phyloP scores from a whole-genome alignment of 2,113 vertebrate species.

The Herpailurus yagouaroundi region DNA sequence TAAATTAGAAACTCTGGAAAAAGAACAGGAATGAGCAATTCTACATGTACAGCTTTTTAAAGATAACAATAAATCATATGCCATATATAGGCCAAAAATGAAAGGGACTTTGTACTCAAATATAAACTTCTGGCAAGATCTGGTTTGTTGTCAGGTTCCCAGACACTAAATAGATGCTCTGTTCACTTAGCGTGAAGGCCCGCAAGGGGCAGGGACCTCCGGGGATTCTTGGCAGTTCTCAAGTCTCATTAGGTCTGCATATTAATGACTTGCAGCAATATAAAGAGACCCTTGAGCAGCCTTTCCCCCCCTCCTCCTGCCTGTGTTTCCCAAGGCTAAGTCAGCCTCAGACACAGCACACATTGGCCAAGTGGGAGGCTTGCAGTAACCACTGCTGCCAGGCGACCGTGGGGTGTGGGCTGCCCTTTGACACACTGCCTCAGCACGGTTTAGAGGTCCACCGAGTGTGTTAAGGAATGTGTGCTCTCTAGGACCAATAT shows the following conservation, averaged over 20 bases:
- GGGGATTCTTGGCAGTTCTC: slow-evolving; percentile 89
- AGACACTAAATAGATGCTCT: slow-evolving; percentile 91
- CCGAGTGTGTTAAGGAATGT: neutral
- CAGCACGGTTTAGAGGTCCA: neutral
- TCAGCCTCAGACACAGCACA: slow-evolving; percentile 76
- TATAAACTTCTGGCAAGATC: slow-evolving; percentile 90
- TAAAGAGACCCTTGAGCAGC: slow-evolving; percentile 87
- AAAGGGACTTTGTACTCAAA: slow-evolving; percentile 87
- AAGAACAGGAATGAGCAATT: slow-evolving; percentile 61
- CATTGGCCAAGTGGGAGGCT: slow-evolving; percentile 30
- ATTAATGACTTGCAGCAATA: slow-evolving; percentile 93
- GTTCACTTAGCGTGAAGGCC: slow-evolving; percentile 91
- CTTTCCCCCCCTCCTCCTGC: slow-evolving; percentile 79
- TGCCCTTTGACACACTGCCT: slow-evolving; percentile 35
- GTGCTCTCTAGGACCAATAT: neutral
- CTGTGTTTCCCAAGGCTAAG: slow-evolving; percentile 83
- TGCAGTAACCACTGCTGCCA: slow-evolving; percentile 57
- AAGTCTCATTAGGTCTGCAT: slow-evolving; percentile 93
- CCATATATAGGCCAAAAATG: slow-evolving; percentile 86
- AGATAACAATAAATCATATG: slow-evolving; percentile 87
- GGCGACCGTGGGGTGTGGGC: neutral
- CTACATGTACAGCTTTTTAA: slow-evolving; percentile 77
- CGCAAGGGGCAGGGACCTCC: slow-evolving; percentile 88
- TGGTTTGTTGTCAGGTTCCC: slow-evolving; percentile 91
- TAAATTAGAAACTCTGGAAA: slow-evolving; percentile 74